phyloP scores from a whole-genome alignment of 2,113 vertebrate genomes.

The Hipposideros armiger region DNA sequence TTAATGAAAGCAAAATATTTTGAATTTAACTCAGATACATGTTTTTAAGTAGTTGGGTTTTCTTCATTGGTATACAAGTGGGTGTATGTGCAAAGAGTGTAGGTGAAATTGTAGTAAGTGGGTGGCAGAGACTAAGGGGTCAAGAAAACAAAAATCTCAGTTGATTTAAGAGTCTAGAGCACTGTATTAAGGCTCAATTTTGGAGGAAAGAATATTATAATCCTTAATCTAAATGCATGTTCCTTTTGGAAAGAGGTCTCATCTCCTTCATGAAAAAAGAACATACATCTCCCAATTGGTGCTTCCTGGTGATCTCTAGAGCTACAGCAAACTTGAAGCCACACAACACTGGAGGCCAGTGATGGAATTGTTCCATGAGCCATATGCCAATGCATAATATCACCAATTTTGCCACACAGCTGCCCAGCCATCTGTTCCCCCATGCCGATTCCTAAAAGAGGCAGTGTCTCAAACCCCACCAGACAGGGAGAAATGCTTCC shows the following conservation, averaged over 20 bases:
- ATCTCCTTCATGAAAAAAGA: too few species aligned
- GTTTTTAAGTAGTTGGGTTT: neutral
- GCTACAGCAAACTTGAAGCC: neutral
- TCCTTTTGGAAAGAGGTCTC: neutral
- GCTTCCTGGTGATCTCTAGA: neutral
- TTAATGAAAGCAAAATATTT: neutral
- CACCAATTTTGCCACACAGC: neutral
- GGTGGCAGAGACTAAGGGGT: neutral
- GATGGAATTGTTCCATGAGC: neutral
- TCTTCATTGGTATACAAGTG: neutral
- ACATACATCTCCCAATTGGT: neutral
- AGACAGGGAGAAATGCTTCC: too few species aligned
- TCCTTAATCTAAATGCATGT: neutral
- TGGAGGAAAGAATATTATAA: neutral
- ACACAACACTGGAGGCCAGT: neutral
- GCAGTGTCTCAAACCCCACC: too few species aligned
- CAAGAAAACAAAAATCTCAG: neutral
- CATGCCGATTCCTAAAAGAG: too few species aligned
- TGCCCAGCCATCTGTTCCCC: too few species aligned
- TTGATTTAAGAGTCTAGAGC: neutral
- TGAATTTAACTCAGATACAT: neutral
- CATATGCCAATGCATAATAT: too few species aligned
- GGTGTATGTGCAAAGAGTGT: neutral
- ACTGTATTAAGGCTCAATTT: neutral
- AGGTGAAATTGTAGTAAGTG: neutral